Conservation (phyloP, 1,140 invertebrate genomes). For the Achroia grisella region DNA sequence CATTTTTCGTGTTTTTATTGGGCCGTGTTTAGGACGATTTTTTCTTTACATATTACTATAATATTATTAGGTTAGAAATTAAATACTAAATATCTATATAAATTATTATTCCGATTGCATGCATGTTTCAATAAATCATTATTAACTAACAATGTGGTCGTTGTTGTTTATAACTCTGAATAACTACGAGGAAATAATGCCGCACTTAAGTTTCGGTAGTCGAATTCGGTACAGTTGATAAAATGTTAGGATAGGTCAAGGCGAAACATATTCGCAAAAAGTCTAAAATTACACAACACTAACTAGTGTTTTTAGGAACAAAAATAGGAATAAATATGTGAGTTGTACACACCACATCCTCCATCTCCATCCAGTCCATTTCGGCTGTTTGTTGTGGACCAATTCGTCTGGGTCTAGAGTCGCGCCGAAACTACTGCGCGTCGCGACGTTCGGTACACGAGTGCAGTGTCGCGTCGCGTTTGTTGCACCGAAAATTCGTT, state of each 20-base stretch:
- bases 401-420: constrained; percentile 37
- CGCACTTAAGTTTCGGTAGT: constrained; percentile 24
- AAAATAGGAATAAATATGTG: not conserved
- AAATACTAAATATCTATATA: no score
- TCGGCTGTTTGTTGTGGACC: constrained; percentile 37
- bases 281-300: not conserved
- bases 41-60: no score
- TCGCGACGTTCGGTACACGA: constrained; percentile 65
- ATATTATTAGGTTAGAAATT: no score
- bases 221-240: constrained; percentile 28
- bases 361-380: constrained; percentile 69
- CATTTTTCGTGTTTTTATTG: no score
- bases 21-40: no score
- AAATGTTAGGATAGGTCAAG: constrained; percentile 68
- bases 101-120: no score
- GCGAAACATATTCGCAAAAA: constrained; percentile 20
- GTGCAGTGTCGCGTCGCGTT: constrained; percentile 60
- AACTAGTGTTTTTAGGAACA: not conserved
- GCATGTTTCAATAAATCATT: no score
- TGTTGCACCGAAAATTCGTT: constrained; percentile 71
- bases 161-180: no score
- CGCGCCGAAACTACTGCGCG: constrained; percentile 53
- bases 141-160: no score
- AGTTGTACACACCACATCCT: constrained; percentile 60
- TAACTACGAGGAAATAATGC: not conserved